These are phyloP conservation scores for Lamellibrachia luymesi DNA, from an alignment of 1,140 invertebrate species.

Conservation along the genomic window DNA sequence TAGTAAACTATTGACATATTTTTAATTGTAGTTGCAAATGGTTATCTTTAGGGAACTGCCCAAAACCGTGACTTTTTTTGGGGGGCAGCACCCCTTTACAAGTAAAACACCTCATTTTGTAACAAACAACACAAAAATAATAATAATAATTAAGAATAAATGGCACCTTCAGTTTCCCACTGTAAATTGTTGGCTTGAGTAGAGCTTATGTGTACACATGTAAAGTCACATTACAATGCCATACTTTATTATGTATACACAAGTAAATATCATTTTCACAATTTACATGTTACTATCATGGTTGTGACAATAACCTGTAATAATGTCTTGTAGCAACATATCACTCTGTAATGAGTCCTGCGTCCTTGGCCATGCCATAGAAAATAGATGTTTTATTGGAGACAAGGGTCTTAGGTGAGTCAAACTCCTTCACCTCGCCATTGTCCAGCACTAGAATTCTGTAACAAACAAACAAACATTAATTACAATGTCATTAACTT, in stretches of 20 bases:
- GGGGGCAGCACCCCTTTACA: neutral
- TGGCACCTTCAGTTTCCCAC: neutral
- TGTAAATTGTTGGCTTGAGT: neutral
- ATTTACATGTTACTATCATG: neutral
- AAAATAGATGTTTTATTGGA: slow-evolving; percentile 21
- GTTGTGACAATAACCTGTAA: neutral
- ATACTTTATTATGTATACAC: neutral
- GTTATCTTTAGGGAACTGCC: no score
- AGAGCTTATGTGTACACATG: neutral
- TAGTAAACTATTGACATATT: no score
- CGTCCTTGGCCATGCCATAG: slow-evolving; percentile 26
- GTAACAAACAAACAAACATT: neutral
- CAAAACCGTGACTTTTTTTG: no score
- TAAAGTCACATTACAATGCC: neutral
- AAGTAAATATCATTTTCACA: neutral
- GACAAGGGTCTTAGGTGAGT: slow-evolving; percentile 25
- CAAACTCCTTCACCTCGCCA: slow-evolving; percentile 27
- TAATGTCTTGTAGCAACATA: neutral
- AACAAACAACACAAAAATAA: neutral
- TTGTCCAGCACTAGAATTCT: slow-evolving; percentile 31
- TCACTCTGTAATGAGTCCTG: slow-evolving; percentile 18
- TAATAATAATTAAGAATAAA: neutral
- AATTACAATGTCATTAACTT: neutral
- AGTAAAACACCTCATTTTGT: neutral
- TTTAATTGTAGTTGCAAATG: no score